Evolutionary conservation across 2,888 invertebrate genomes (phyloP).

Genomic region (Isoperla grammatica): DNA sequence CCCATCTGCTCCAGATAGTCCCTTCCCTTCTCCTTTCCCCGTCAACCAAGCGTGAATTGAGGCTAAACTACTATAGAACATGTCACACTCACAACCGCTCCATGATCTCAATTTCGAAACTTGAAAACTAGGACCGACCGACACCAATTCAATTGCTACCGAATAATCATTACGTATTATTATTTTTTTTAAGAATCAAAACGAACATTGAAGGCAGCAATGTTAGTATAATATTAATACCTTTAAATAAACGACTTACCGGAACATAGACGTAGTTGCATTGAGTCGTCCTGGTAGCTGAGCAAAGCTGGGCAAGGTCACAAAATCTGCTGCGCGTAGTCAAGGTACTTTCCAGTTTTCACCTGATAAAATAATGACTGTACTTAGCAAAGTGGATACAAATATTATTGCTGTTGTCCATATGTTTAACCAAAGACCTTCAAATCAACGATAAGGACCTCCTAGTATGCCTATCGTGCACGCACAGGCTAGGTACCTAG

Average conservation of each 20-base stretch:
- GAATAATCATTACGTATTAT: neutral
- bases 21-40: constrained; percentile 9
- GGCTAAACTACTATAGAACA: neutral
- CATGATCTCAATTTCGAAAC: constrained; percentile 17
- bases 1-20: constrained; percentile 4
- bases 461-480: too few relatives aligned
- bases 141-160: neutral
- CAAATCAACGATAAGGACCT: too few relatives aligned
- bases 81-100: constrained; percentile 7
- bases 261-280: constrained; percentile 11
- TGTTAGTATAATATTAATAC: neutral
- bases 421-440: too few relatives aligned
- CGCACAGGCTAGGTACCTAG: too few relatives aligned
- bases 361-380: too few relatives aligned
- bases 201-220: neutral
- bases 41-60: constrained; percentile 1
- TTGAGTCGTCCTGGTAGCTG: neutral
- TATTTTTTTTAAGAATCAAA: neutral
- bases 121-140: constrained; percentile 10
- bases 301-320: constrained; percentile 21
- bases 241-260: neutral
- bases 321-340: constrained; percentile 47
- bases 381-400: too few relatives aligned
- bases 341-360: constrained; percentile 34
- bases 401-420: too few relatives aligned